phyloP scores from a whole-genome alignment of 2,113 vertebrate species.

The Urocynchramus pylzowi region DNA sequence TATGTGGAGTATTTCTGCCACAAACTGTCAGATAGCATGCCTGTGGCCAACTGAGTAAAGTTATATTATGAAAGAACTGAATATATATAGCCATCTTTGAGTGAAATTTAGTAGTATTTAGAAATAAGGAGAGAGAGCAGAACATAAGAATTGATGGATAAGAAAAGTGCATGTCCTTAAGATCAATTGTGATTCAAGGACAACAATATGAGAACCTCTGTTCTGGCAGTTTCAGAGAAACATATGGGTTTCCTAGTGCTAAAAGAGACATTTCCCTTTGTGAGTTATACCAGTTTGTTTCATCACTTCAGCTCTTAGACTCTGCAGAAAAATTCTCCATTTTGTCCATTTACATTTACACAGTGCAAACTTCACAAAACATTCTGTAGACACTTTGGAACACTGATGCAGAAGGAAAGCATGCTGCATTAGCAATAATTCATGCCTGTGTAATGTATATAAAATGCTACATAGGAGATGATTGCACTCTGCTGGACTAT shows the following conservation, averaged over 20 bases:
- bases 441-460: not conserved
- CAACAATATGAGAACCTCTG: not conserved
- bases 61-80: not conserved
- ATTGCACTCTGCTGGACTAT: not conserved
- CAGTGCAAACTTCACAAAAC: not conserved
- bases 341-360: not conserved
- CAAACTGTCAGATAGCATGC: not conserved
- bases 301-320: not conserved
- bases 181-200: not conserved
- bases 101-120: not conserved
- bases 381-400: not conserved
- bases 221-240: not conserved
- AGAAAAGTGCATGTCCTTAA: not conserved
- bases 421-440: not conserved
- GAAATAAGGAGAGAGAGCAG: not conserved
- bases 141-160: not conserved
- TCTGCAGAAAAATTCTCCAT: not conserved
- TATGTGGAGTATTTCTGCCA: not conserved
- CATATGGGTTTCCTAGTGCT: not conserved
- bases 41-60: not conserved
- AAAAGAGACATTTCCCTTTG: not conserved
- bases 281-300: not conserved
- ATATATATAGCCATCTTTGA: not conserved
- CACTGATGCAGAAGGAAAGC: not conserved
- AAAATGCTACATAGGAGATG: not conserved